phyloP scores from a whole-genome alignment of 1,140 invertebrate genomes.

The Bactericera cockerelli region DNA sequence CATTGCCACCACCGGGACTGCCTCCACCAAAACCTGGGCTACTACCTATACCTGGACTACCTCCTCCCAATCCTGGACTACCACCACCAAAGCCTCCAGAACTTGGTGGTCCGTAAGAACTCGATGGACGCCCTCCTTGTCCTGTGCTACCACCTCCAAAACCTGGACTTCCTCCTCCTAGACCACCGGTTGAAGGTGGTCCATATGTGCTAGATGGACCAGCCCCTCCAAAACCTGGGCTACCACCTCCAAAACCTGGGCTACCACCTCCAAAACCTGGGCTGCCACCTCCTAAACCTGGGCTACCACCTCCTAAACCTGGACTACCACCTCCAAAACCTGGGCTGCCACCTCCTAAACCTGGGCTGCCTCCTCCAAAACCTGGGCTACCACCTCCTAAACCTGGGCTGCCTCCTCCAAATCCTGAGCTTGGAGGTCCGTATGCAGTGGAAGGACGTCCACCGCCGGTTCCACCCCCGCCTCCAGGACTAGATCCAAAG shows the following conservation, averaged over 20 bases:
- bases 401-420: background rate
- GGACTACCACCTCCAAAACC: too few species aligned
- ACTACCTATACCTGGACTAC: background rate
- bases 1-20: background rate
- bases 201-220: background rate
- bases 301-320: constrained; percentile 1
- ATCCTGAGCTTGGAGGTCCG: background rate
- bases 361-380: background rate
- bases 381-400: background rate
- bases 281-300: background rate
- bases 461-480: background rate
- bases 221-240: background rate
- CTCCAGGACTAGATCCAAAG: too few species aligned
- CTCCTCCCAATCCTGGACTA: background rate
- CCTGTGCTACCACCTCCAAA: background rate
- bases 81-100: background rate
- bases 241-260: constrained; percentile 3
- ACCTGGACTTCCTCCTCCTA: background rate
- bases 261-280: background rate
- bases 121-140: background rate
- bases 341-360: background rate
- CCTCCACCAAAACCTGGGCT: background rate
- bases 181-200: background rate
- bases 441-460: background rate
- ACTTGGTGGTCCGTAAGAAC: background rate